phyloP scores from a whole-genome alignment of 2,113 vertebrate species.

The Anguilla japonica region DNA sequence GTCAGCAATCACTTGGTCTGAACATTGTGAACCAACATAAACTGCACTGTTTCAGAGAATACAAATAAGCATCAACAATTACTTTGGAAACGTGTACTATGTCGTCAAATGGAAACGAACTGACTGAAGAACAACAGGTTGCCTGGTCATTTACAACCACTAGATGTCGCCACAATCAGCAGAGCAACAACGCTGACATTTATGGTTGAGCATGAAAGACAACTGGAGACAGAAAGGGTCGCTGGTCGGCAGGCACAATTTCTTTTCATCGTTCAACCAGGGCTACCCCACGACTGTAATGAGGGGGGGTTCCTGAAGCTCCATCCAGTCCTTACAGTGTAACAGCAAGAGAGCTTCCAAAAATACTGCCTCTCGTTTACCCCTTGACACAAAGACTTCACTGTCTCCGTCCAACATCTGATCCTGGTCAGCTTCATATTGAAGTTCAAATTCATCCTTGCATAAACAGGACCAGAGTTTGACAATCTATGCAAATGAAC shows the following conservation, averaged over 20 bases:
- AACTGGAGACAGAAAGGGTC: neutral
- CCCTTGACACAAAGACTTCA: too few species aligned
- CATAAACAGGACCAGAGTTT: too few species aligned
- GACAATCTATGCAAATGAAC: too few species aligned
- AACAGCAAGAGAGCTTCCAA: too few species aligned
- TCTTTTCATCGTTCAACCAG: neutral
- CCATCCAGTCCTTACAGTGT: too few species aligned
- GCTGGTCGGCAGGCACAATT: neutral
- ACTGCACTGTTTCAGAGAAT: neutral
- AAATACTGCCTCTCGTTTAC: too few species aligned
- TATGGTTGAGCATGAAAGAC: neutral
- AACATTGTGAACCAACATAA: neutral
- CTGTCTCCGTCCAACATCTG: too few species aligned
- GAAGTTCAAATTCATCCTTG: too few species aligned
- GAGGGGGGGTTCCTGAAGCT: too few species aligned
- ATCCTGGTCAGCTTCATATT: too few species aligned
- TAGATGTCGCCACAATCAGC: slow-evolving; percentile 1
- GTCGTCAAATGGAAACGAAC: neutral
- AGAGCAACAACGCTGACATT: neutral
- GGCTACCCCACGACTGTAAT: too few species aligned
- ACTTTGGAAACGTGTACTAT: neutral
- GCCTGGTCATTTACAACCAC: neutral
- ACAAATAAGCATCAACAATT: neutral
- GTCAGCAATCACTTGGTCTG: neutral
- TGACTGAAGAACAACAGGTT: neutral